A percentile compares a stretch with the other conserved stretches of the same genome.
These are phyloP conservation scores for Polypedilum pembai DNA, from an alignment of 1,140 invertebrate species.

Conservation along the genomic window DNA sequence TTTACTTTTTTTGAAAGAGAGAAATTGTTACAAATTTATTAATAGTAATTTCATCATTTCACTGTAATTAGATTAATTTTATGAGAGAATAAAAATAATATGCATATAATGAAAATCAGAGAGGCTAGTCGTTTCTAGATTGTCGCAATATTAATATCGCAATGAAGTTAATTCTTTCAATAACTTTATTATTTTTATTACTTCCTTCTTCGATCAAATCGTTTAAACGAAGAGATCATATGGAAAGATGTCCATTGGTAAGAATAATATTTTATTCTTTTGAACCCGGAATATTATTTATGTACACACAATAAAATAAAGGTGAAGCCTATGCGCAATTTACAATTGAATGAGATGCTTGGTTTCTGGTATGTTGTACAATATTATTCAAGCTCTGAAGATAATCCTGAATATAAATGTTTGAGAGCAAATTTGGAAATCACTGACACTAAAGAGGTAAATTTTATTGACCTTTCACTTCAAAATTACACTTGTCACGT, in stretches of 20 bases:
- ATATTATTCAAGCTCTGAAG: slow-evolving; percentile 79
- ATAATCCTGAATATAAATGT: slow-evolving; percentile 70
- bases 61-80: too few relatives aligned
- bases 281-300: neutral
- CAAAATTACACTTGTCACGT: neutral
- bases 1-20: too few relatives aligned
- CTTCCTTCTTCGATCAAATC: neutral
- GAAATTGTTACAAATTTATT: too few relatives aligned
- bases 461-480: neutral
- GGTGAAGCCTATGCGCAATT: slow-evolving; percentile 49
- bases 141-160: too few relatives aligned
- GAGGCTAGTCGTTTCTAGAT: too few relatives aligned
- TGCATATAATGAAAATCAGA: too few relatives aligned
- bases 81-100: too few relatives aligned
- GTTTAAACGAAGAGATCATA: neutral
- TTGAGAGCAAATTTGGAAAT: slow-evolving; percentile 68
- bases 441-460: slow-evolving; percentile 31
- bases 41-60: too few relatives aligned
- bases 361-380: slow-evolving; percentile 76
- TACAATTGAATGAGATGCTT: slow-evolving; percentile 51
- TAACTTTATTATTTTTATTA: too few relatives aligned
- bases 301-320: slow-evolving; percentile 32
- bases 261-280: neutral
- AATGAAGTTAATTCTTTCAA: too few relatives aligned
- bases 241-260: neutral